Base-by-base conservation (phyloP, 2,113 vertebrate genomes). In the Rhinopithecus roxellana region DNA sequence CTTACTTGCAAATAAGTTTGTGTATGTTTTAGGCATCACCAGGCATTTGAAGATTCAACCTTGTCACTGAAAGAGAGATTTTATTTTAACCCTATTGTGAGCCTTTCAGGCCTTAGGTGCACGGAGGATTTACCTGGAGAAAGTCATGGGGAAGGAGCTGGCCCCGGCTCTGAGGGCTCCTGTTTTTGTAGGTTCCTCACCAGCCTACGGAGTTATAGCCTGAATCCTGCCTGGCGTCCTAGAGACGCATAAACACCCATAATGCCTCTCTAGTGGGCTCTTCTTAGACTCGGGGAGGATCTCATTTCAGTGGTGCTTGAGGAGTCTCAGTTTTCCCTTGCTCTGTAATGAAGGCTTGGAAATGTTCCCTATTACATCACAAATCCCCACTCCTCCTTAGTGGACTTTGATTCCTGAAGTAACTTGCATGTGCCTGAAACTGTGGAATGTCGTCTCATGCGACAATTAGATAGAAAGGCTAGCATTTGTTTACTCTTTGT, bases 1-100 rank as follows among this genome's bases (percentile, higher is more conserved):
- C 97, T 98, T 89, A 80, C 93, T 97, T 97, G 95, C 97, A 97
- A 92, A 97, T 83, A 96, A 96, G 97, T 95, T 95, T 97, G 74
- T 94, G 98, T 92, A 96, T 97, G 95, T 97, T 98, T 96, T 98
- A 96, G 94, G 95, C 96, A 95, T 96, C 0, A 12, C 97, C 98
- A 98, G 97, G 84, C 88, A 86, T 97, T 97, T 95, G 75, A 98
- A 97, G 97, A 98, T 97, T 96, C 80, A 97, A 95, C 90, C 78
- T 94, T 82, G 57, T 48, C 67, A 83, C 97, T 93, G 94, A 97
- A 98, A 93, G 86, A 78, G 90, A 97, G 59, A 16, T 93, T 96
- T 57, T 81, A 40, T 88, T 97, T 89, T 40, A 93, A 87, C 13
- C 79, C 90, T 50, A 2, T 43, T 52, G 64, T 92, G 93, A 90